Conservation (phyloP, 2,113 vertebrate species). For the Acanthochromis polyacanthus region DNA sequence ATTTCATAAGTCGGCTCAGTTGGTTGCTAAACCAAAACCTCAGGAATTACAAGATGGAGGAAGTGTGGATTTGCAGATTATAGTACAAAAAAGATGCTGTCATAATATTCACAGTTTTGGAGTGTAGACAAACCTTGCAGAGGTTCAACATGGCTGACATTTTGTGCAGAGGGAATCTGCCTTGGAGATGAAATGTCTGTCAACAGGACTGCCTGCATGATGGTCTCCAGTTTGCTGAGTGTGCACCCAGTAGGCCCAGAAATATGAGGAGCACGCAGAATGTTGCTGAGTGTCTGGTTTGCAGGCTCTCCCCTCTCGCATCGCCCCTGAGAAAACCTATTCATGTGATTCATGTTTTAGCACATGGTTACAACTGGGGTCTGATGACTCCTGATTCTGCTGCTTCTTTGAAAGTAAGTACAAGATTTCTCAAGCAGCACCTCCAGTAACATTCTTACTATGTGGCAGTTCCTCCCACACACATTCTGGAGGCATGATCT, state of each 20-base stretch:
- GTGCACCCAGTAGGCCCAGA: conserved; percentile 59
- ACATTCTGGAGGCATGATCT: conserved; percentile 38
- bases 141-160: conserved; percentile 47
- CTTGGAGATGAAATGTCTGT: conserved; percentile 68
- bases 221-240: conserved; percentile 66
- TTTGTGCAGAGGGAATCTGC: conserved; percentile 47
- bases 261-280: conserved; percentile 68
- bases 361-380: conserved; percentile 21
- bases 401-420: conserved; percentile 44
- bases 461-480: conserved; percentile 41
- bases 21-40: conserved; percentile 43
- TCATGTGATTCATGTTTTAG: conserved; percentile 59
- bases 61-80: conserved; percentile 49
- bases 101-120: conserved; percentile 16
- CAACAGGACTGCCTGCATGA: conserved; percentile 48
- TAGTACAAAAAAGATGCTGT: conserved; percentile 22
- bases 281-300: conserved; percentile 63
- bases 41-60: conserved; percentile 33
- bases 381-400: conserved; percentile 22
- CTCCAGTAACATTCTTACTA: conserved; percentile 19
- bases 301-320: conserved; percentile 10
- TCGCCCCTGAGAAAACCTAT: conserved; percentile 27
- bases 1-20: conserved; percentile 47
- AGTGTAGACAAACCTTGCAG: conserved; percentile 17
- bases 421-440: conserved; percentile 34